phyloP scores from a whole-genome alignment of 1,140 invertebrate species.

The Phymorhynchus buccinoides region DNA sequence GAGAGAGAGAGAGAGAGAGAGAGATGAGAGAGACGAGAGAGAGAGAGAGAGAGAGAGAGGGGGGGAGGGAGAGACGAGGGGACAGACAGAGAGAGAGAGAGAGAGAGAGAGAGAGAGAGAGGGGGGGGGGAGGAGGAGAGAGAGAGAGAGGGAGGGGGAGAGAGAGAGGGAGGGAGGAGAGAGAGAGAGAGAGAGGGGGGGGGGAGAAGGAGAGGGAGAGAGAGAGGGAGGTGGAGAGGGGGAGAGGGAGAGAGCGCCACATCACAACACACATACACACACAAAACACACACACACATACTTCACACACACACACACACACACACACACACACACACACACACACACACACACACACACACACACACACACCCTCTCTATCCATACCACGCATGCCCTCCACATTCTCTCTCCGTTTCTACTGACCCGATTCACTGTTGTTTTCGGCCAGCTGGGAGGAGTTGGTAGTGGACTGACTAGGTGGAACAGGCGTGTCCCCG shows the following conservation, averaged over 20 bases:
- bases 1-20: neutral
- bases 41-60: neutral
- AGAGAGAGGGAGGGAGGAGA: conserved; percentile 21
- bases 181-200: neutral
- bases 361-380: neutral
- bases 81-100: neutral
- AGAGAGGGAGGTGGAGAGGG: neutral
- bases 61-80: conserved; percentile 1
- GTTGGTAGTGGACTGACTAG: conserved; percentile 63
- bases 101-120: conserved; percentile 27
- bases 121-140: too few species aligned
- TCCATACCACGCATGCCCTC: too few species aligned
- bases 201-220: neutral
- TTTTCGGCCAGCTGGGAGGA: conserved; percentile 67
- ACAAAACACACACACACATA: too few species aligned
- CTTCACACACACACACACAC: neutral
- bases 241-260: too few species aligned
- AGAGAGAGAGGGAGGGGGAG: conserved; percentile 22
- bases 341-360: neutral
- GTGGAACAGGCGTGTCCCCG: conserved; percentile 68
- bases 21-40: too few species aligned
- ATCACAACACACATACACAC: too few species aligned
- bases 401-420: too few species aligned
- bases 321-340: conserved; percentile 1
- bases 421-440: conserved; percentile 68